A percentile compares a stretch with the other conserved stretches of the same genome.
These are phyloP conservation scores for Conus ventricosus DNA, from an alignment of 1,140 invertebrate genomes.

Conservation along the genomic window DNA sequence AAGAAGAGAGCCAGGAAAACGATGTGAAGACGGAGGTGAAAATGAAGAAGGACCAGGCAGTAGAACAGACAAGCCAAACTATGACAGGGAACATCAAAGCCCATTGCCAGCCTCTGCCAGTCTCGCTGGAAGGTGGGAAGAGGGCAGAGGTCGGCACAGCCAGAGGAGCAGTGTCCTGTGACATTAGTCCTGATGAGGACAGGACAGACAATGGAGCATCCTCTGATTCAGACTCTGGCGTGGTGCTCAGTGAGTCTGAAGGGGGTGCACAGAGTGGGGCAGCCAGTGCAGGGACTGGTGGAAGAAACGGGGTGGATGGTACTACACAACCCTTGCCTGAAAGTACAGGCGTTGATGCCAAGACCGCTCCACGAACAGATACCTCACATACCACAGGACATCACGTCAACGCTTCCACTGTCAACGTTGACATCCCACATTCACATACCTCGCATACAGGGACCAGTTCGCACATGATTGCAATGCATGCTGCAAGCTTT, in stretches of 20 bases:
- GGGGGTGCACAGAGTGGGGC: neutral
- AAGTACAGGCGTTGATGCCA: too few relatives aligned
- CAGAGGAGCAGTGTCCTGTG: neutral
- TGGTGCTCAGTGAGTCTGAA: slow-evolving; percentile 41
- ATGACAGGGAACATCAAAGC: neutral
- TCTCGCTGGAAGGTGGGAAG: neutral
- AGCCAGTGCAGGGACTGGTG: neutral
- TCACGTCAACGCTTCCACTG: too few relatives aligned
- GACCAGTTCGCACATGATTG: too few relatives aligned
- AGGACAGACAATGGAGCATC: slow-evolving; percentile 39
- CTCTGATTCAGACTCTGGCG: slow-evolving; percentile 49
- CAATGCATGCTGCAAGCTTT: too few relatives aligned
- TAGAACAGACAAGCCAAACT: neutral
- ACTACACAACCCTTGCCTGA: neutral
- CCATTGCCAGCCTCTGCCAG: too few relatives aligned
- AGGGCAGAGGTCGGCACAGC: neutral
- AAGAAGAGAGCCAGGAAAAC: neutral
- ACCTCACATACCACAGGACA: too few relatives aligned
- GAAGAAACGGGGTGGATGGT: neutral
- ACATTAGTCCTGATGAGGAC: slow-evolving; percentile 30
- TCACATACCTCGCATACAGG: too few relatives aligned
- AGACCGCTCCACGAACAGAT: too few relatives aligned
- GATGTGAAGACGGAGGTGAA: neutral
- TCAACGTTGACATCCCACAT: too few relatives aligned
- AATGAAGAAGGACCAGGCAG: neutral